Evolutionary conservation across 2,113 vertebrate genomes (phyloP), one percentile per base, ranked within the genome.

Genomic region (Hemiscyllium ocellatum): DNA sequence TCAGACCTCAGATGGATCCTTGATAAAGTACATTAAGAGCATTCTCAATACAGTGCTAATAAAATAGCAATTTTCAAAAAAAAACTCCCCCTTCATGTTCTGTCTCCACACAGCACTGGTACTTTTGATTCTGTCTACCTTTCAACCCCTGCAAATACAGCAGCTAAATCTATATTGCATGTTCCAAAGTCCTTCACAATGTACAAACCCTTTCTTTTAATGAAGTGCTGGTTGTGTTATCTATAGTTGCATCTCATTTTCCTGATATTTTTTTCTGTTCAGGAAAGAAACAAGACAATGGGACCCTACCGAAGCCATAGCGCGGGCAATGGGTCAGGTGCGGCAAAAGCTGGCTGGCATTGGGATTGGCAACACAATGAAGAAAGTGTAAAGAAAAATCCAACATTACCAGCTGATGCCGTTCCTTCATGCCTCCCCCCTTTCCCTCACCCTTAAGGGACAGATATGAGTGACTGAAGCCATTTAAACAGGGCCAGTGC

Each of bases 11-110:
- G 97, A 97, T 97, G 97, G 96, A 97, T 97, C 97, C 97, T 97
- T 97, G 97, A 97, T 98, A 98, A 96, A 96, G 96, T 97, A 97
- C 91, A 97, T 97, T 97, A 97, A 97, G 97, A 98, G 98, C 97
- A 97, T 97, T 98, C 98, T 97, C 97, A 98, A 98, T 98, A 97
- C 97, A 98, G 98, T 97, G 97, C 98, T 98, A 98, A 97, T 98
- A 98, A 98, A 97, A 97, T 95, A 96, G 96, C 86, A 95, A 95
- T 72, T 95, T 95, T 72, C 22, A 72, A 91, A 95, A 95, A 94
- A 95, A 95, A 95, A 50, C 47, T 95, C 42, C 94, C 94, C 94
- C 69, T 95, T 72, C 47, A 33, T 72, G 94, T 95, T 72, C 12
- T 95, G 42, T 52, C 94, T 26, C 68, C 69, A 95, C 69, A 33